phyloP scores from a whole-genome alignment of 2,113 vertebrate species.

The Rhynchopsitta pachyrhyncha region DNA sequence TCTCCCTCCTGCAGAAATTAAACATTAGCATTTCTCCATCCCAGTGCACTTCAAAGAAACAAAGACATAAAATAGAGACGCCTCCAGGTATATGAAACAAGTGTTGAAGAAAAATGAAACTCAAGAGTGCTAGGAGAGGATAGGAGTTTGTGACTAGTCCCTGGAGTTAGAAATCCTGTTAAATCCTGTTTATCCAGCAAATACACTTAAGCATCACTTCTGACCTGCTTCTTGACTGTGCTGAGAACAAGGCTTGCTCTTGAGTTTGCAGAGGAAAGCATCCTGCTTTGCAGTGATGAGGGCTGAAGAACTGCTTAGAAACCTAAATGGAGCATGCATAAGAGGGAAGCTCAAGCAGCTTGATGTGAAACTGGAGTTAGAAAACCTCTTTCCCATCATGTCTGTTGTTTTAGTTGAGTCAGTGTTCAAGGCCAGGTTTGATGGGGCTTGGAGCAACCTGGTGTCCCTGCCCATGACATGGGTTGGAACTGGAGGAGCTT shows the following conservation, averaged over 20 bases:
- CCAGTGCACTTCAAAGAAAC: neutral
- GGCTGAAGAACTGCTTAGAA: neutral
- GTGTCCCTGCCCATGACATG: neutral
- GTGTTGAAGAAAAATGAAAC: neutral
- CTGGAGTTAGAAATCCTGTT: neutral
- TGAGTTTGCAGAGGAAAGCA: neutral
- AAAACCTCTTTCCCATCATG: neutral
- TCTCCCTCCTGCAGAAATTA: neutral
- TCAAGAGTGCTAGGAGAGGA: neutral
- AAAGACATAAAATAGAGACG: neutral
- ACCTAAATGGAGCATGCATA: accelerated
- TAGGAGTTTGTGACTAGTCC: neutral
- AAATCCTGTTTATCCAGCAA: neutral
- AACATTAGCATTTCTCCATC: neutral
- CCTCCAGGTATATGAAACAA: neutral
- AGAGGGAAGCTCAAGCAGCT: neutral
- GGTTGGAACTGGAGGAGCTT: neutral
- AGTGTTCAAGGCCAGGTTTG: neutral
- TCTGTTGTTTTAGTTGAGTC: neutral
- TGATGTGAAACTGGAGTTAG: neutral
- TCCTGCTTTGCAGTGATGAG: neutral
- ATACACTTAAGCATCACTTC: neutral
- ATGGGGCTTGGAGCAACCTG: neutral
- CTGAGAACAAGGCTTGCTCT: neutral
- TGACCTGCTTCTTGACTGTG: neutral